phyloP scores from a whole-genome alignment of 2,888 invertebrate species.

The Andrena fulva region DNA sequence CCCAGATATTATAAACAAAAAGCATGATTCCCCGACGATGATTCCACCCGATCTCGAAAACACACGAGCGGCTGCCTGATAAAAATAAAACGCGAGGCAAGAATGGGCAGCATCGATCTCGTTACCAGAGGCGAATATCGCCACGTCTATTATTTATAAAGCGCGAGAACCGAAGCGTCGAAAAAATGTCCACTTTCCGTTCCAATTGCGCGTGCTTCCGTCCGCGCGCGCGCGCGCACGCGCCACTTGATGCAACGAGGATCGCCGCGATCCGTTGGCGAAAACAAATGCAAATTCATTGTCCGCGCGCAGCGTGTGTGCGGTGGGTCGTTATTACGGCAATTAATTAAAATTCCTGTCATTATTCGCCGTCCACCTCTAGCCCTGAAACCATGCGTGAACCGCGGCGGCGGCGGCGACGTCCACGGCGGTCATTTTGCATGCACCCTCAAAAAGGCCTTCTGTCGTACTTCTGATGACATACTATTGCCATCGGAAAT shows the following conservation, averaged over 20 bases:
- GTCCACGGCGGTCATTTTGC: conserved; percentile 45
- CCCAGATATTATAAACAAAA: not conserved
- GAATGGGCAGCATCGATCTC: not conserved
- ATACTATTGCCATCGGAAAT: conserved; percentile 53
- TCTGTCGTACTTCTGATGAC: conserved; percentile 56
- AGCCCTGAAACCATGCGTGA: conserved; percentile 61
- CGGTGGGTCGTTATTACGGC: conserved; percentile 68
- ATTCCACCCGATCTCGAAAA: too few species aligned
- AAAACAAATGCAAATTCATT: conserved; percentile 74
- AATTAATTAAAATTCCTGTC: conserved; percentile 76
- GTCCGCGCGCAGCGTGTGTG: conserved; percentile 43
- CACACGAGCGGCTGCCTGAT: too few species aligned
- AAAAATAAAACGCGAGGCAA: too few species aligned
- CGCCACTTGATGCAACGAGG: not conserved
- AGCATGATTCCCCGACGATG: too few species aligned
- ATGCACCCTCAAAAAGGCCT: conserved; percentile 49
- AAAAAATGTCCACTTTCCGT: conserved; percentile 40
- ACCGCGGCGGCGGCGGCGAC: conserved; percentile 32
- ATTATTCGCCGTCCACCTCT: conserved; percentile 59
- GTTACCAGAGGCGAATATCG: not conserved
- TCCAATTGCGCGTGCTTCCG: conserved; percentile 15
- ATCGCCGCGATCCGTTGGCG: conserved; percentile 52
- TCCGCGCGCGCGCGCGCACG: not conserved
- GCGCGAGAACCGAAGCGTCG: conserved; percentile 10
- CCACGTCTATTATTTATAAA: conserved; percentile 23